A percentile compares a stretch with the other conserved stretches of the same genome.
phyloP scores from a whole-genome alignment of 2,797 vertebrate genomes.

The Lagodon rhomboides region DNA sequence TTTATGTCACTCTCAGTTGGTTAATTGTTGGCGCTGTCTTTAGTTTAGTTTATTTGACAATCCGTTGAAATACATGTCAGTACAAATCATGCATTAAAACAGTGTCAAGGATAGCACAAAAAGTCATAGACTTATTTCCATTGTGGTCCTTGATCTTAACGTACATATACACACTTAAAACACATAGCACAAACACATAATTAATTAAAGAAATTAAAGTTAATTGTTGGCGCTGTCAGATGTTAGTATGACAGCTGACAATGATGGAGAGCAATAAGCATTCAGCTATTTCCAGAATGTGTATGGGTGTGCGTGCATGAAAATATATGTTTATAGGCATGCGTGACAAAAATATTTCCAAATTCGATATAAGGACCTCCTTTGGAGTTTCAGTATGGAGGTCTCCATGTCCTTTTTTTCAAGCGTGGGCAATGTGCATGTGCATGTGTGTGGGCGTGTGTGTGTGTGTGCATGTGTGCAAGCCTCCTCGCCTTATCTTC shows the following conservation, averaged over 20 bases:
- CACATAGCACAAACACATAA: too few species aligned
- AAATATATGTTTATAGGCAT: not conserved
- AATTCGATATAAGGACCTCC: slow-evolving; percentile 18
- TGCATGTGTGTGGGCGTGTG: slow-evolving; percentile 18
- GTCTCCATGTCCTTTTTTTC: slow-evolving; percentile 46
- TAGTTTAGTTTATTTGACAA: too few species aligned
- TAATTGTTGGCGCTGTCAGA: not conserved
- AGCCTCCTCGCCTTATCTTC: slow-evolving; percentile 82
- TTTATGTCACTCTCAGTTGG: not conserved
- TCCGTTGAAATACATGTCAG: too few species aligned
- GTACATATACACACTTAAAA: too few species aligned
- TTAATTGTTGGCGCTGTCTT: too few species aligned
- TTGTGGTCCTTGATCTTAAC: too few species aligned
- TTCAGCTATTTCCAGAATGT: slow-evolving; percentile 1
- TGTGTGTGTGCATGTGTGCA: slow-evolving; percentile 31
- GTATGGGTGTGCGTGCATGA: not conserved
- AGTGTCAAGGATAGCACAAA: too few species aligned
- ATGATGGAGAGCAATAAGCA: not conserved
- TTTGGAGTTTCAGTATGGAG: slow-evolving; percentile 40
- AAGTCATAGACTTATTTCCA: too few species aligned
- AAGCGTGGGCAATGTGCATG: slow-evolving; percentile 55
- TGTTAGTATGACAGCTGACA: not conserved
- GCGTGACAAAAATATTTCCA: slow-evolving; percentile 19
- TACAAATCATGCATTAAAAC: too few species aligned
- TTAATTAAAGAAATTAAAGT: too few species aligned